These are phyloP conservation scores for Callithrix jacchus DNA, from an alignment of 2,113 vertebrate genomes.

Conservation along the genomic window DNA sequence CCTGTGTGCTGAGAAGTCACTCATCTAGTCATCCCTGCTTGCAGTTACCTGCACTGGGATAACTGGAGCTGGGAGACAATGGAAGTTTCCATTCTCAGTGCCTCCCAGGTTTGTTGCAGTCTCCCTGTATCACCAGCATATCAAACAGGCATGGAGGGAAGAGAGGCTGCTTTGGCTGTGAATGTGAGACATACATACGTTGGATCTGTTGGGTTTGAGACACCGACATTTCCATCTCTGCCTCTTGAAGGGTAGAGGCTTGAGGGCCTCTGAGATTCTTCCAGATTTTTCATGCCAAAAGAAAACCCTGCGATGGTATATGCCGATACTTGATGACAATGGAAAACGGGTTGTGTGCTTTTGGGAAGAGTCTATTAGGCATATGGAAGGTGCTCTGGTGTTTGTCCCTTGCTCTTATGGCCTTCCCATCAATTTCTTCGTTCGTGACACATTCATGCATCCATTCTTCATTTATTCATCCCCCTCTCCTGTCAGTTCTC, in stretches of 20 bases:
- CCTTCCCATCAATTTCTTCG: neutral
- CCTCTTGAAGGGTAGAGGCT: neutral
- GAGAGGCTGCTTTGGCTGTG: neutral
- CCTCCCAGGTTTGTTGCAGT: too few relatives aligned
- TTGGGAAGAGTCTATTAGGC: too few relatives aligned
- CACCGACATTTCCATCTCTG: neutral
- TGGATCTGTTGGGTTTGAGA: neutral
- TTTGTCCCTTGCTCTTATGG: neutral
- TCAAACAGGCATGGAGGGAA: fast-evolving
- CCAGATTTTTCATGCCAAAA: neutral
- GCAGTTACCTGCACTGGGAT: too few relatives aligned
- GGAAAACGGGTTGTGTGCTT: neutral
- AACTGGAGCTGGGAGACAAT: neutral
- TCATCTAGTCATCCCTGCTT: too few relatives aligned
- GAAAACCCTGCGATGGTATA: neutral
- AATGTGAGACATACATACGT: neutral
- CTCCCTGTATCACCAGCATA: fast-evolving
- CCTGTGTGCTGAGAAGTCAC: fast-evolving
- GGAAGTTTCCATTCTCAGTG: fast-evolving
- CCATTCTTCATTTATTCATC: too few relatives aligned
- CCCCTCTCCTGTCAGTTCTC: neutral
- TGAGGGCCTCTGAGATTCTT: neutral
- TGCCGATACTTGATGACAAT: neutral
- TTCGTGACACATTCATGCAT: neutral
- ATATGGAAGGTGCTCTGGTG: neutral